Evolutionary conservation across 37 sponge, comb jelly and placozoan species (phyloP), one percentile per base, ranked within the genome.

Genomic region (Agelas oroides): DNA sequence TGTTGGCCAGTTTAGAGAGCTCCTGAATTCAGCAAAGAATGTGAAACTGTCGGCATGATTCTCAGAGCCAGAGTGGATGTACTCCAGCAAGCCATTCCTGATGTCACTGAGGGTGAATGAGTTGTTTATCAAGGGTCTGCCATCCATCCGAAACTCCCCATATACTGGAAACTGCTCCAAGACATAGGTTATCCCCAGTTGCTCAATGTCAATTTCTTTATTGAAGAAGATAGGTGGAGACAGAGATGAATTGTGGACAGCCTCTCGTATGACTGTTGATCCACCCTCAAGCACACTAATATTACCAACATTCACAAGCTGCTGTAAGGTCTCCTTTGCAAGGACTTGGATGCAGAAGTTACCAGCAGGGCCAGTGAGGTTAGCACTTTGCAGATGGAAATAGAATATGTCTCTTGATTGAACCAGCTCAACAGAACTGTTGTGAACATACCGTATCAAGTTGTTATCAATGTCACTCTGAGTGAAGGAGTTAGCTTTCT

Each of bases 81-180:
- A 89, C 24, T 5, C 16, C 21, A 89, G 71, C 12, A 23, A 24
- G 53, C 74, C 61, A 0, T 64, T 21, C 8, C 57, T 46, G 20
- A 89, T 55, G n/a, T 89, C 64, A 64, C 28, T 39, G 15, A 73
- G 60, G 27, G 72, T 83, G 79, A 89, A 89, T 34, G 75, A 53
- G 34, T 54, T 39, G n/a, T 32, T 39, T 17, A 2, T 46, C 66
- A 89, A 62, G 37, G 24, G 21, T 15, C n/a, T 24, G 1, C 67
- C 67, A 17, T 46, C 18, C 30, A 64, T 5, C 21, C 53, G 23
- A 5, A 84, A 14, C 28, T 30, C 40, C 17, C 84, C 84, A 30
- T 40, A 28, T 3, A 66, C 64, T 53, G 84, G 75, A 32, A 54
- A 14, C 1, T 25, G 37, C 56, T 65, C 84, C 1, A 84, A 53